A percentile compares a stretch with the other conserved stretches of the same genome.
phyloP scores from a whole-genome alignment of 2,113 vertebrate species.

The Esox niger region DNA sequence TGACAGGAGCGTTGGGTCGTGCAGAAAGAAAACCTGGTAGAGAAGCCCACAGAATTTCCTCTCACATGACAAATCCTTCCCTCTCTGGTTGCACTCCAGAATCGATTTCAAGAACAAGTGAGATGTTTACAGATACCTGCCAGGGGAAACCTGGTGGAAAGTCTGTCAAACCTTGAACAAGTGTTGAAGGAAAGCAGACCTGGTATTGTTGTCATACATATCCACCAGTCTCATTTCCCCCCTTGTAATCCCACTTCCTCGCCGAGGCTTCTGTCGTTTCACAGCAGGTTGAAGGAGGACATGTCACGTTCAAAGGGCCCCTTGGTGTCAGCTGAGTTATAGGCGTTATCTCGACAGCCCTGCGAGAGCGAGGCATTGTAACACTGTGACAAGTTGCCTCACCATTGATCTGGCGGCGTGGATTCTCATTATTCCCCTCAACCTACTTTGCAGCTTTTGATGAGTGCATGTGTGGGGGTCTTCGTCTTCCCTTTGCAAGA shows the following conservation, averaged over 20 bases:
- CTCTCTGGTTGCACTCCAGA: background rate
- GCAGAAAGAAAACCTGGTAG: background rate
- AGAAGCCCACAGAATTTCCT: background rate
- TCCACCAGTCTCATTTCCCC: conserved; percentile 26
- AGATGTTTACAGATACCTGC: background rate
- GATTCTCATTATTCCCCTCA: conserved; percentile 34
- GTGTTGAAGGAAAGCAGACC: background rate
- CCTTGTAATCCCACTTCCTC: conserved; percentile 36
- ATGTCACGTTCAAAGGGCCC: conserved; percentile 38
- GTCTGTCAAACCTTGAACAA: conserved; percentile 21
- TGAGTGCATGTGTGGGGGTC: conserved; percentile 28
- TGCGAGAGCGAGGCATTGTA: conserved; percentile 30
- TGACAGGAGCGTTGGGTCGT: too few species aligned
- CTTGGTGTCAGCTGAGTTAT: conserved; percentile 24
- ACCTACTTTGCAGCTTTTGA: conserved; percentile 44
- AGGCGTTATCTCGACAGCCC: conserved; percentile 49
- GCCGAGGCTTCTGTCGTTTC: conserved; percentile 35
- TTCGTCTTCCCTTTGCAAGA: conserved; percentile 24
- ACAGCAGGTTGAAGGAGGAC: conserved; percentile 45
- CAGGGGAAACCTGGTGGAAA: background rate
- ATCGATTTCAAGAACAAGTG: background rate
- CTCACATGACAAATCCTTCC: background rate
- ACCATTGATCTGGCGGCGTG: conserved; percentile 40
- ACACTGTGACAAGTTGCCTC: conserved; percentile 28
- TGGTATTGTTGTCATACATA: conserved; percentile 39